Evolutionary conservation across 1,140 invertebrate genomes (phyloP).

Genomic region (Maniola jurtina): DNA sequence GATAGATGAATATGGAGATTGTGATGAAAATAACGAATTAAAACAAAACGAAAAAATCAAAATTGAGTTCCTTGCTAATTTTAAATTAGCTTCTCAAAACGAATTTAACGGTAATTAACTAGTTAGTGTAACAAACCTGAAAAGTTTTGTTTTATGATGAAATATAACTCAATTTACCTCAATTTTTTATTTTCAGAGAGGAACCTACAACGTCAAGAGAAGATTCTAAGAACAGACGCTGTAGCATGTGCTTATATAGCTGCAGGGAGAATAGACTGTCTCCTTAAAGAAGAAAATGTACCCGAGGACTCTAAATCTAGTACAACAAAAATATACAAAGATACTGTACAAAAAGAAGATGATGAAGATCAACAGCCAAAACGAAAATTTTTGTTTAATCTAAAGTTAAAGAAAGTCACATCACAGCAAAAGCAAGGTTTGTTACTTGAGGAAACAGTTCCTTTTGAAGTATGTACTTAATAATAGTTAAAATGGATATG

Average conservation of each 20-base stretch:
- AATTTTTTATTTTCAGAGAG: slow-evolving; percentile 44
- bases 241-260: slow-evolving; percentile 60
- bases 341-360: slow-evolving; percentile 29
- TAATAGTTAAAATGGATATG: no score
- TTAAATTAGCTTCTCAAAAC: slow-evolving; percentile 57
- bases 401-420: slow-evolving; percentile 51
- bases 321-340: slow-evolving; percentile 12
- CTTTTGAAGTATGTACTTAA: not conserved
- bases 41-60: slow-evolving; percentile 43
- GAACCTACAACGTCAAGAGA: slow-evolving; percentile 53
- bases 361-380: slow-evolving; percentile 36
- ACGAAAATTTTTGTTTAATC: slow-evolving; percentile 48
- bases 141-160: not conserved
- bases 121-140: not conserved
- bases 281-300: slow-evolving; percentile 35
- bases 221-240: slow-evolving; percentile 44
- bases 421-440: slow-evolving; percentile 52
- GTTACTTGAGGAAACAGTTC: not conserved
- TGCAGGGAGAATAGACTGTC: slow-evolving; percentile 52
- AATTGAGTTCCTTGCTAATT: slow-evolving; percentile 60
- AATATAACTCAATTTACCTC: not conserved
- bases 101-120: slow-evolving; percentile 55
- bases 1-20: slow-evolving; percentile 49
- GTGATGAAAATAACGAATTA: slow-evolving; percentile 9
- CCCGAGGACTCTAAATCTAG: slow-evolving; percentile 6